Conservation (phyloP, 1,140 invertebrate genomes). For the Araneus ventricosus region DNA sequence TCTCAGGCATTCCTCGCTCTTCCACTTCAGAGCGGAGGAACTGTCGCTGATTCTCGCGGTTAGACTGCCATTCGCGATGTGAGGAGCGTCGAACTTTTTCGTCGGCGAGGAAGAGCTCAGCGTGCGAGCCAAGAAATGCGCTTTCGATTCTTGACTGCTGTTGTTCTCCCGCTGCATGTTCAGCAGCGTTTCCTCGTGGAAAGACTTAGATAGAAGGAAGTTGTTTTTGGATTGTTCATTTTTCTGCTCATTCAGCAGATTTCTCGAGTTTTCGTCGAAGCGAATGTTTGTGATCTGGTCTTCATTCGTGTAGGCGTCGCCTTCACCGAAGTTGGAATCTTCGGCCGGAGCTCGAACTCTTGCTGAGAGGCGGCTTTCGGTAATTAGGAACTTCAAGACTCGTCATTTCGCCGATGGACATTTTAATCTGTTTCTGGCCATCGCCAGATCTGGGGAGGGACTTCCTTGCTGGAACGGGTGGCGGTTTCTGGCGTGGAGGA, state of each 20-base stretch:
- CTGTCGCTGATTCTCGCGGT: constrained; percentile 3
- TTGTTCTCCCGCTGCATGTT: constrained; percentile 55
- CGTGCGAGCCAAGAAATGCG: constrained; percentile 53
- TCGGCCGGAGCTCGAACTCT: constrained; percentile 65
- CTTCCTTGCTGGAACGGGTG: constrained; percentile 69
- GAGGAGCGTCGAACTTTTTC: constrained; percentile 40
- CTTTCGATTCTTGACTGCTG: constrained; percentile 41
- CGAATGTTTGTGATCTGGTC: neutral
- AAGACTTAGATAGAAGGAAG: constrained; percentile 56
- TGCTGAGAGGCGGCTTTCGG: constrained; percentile 41
- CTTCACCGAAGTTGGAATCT: constrained; percentile 70
- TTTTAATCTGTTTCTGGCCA: constrained; percentile 15
- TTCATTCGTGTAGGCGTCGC: constrained; percentile 39
- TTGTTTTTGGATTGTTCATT: constrained; percentile 48
- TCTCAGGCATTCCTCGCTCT: constrained; percentile 78
- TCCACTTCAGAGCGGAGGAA: constrained; percentile 78
- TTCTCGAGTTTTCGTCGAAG: constrained; percentile 48
- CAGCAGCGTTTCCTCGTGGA: constrained; percentile 53
- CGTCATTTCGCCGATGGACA: neutral
- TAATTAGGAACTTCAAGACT: constrained; percentile 62
- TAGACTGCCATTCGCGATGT: neutral
- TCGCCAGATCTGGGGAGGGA: constrained; percentile 51
- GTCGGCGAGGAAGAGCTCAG: constrained; percentile 41
- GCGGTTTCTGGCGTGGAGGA: constrained; percentile 66
- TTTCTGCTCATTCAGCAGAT: constrained; percentile 58